Base-by-base conservation (phyloP, 2,797 vertebrate genomes). In the Morus bassanus region DNA sequence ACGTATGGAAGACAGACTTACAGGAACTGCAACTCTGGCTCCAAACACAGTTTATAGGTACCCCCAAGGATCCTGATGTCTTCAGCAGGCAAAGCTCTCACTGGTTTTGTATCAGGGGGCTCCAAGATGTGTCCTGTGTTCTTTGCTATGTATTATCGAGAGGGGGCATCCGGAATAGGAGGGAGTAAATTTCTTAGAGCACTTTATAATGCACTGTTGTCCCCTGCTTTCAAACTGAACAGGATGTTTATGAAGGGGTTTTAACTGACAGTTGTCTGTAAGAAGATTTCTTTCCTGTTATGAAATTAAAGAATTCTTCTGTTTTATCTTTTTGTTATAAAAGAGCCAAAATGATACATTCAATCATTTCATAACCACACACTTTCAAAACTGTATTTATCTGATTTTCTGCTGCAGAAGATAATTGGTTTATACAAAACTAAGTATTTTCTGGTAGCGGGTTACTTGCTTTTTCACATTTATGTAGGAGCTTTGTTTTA, bases 401-500 rank as follows among this genome's bases (percentile, higher is more conserved):
- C 82, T 90, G 63, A 90, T 93, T 57, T 90, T 85, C 91, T 89
- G 64, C 68, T 0, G 3, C 33, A 69, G 70, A 80, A 53, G n/a
- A 37, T 93, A 95, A 95, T 83, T 94, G 78, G 28, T 57, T 94
- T 89, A 23, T 78, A 78, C 14, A 63, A 88, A 91, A 68, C 18
- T 2, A 85, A 88, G 45, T 75, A 24, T 86, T 95, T 92, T 89
- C 87, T 83, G 83, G 46, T 76, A 78, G 64, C 0, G 1, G n/a
- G 8, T 88, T 95, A n/a, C 70, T 95, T 95, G 69, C 80, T 85
- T 95, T 88, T 91, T 68, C 76, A 50, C 50, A 63, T 90, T 21
- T 35, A 82, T 89, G 63, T 63, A 68, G 60, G 70, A 89, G 61
- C 75, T 93, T 93, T 93, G 73, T 85, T 95, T 96, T 92, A 87